These are phyloP conservation scores for Lethenteron reissneri DNA, from an alignment of 2,113 vertebrate genomes.

Conservation along the genomic window DNA sequence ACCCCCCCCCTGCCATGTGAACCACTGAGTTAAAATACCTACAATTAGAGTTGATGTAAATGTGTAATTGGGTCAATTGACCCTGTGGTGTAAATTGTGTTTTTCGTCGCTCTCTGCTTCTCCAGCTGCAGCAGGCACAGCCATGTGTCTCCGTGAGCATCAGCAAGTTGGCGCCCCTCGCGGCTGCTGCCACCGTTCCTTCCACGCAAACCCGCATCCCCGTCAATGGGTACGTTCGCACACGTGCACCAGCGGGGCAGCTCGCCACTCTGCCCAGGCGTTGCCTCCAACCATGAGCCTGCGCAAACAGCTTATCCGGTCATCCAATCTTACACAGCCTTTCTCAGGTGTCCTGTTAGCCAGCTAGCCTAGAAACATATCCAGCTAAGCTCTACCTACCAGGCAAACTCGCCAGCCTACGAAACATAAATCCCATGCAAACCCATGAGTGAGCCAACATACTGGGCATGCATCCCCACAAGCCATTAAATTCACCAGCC, in stretches of 20 bases:
- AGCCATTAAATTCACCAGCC: too few relatives aligned
- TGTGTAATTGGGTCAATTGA: too few relatives aligned
- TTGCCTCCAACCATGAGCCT: background rate
- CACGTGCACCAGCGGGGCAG: background rate
- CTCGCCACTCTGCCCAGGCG: background rate
- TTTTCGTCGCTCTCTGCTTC: background rate
- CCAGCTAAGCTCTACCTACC: background rate
- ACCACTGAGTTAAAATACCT: too few relatives aligned
- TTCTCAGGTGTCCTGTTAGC: background rate
- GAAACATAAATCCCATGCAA: too few relatives aligned
- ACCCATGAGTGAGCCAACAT: too few relatives aligned
- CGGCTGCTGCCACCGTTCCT: background rate
- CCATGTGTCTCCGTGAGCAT: too few relatives aligned
- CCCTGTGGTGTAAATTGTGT: too few relatives aligned
- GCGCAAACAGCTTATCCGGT: background rate
- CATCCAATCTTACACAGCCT: background rate
- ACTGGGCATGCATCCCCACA: too few relatives aligned
- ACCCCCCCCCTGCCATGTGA: too few relatives aligned
- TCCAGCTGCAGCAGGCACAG: constrained; percentile 1
- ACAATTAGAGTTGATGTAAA: too few relatives aligned
- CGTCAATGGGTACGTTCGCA: constrained; percentile 1
- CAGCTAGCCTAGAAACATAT: background rate
- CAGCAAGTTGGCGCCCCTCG: background rate
- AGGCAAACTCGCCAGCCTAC: too few relatives aligned
- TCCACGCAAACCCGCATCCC: background rate